phyloP scores from a whole-genome alignment of 1,140 invertebrate species.

The Pogonognathellus flavescens region DNA sequence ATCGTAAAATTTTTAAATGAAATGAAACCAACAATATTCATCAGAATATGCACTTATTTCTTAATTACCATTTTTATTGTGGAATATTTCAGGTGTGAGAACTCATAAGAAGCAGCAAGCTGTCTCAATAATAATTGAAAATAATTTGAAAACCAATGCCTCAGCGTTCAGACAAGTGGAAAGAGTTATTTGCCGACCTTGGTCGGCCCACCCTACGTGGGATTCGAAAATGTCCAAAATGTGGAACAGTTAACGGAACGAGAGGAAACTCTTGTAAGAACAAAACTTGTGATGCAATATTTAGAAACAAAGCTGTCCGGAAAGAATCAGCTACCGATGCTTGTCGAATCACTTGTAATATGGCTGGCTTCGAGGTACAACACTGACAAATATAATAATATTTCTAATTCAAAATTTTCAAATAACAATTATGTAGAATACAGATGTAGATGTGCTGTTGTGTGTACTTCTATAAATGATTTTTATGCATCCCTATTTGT shows the following conservation, averaged over 20 bases:
- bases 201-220: constrained; percentile 80
- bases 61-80: too few relatives aligned
- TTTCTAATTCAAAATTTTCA: too few relatives aligned
- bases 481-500: not conserved
- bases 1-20: too few relatives aligned
- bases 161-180: constrained; percentile 51
- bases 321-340: constrained; percentile 78
- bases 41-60: too few relatives aligned
- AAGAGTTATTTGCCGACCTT: constrained; percentile 74
- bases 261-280: constrained; percentile 83
- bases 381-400: too few relatives aligned
- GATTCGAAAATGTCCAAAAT: constrained; percentile 83
- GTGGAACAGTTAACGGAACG: constrained; percentile 83
- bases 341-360: constrained; percentile 74
- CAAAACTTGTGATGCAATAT: constrained; percentile 80
- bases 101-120: too few relatives aligned
- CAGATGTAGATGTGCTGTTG: too few relatives aligned
- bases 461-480: not conserved
- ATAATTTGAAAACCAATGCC: not conserved
- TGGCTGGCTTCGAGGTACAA: not conserved
- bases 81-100: too few relatives aligned
- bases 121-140: too few relatives aligned
- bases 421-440: too few relatives aligned
- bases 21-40: too few relatives aligned
- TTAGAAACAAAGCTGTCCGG: constrained; percentile 77